A percentile compares a stretch with the other conserved stretches of the same genome.
These are phyloP conservation scores for Paracanthobrama guichenoti DNA, from an alignment of 2,113 vertebrate genomes.

Conservation along the genomic window DNA sequence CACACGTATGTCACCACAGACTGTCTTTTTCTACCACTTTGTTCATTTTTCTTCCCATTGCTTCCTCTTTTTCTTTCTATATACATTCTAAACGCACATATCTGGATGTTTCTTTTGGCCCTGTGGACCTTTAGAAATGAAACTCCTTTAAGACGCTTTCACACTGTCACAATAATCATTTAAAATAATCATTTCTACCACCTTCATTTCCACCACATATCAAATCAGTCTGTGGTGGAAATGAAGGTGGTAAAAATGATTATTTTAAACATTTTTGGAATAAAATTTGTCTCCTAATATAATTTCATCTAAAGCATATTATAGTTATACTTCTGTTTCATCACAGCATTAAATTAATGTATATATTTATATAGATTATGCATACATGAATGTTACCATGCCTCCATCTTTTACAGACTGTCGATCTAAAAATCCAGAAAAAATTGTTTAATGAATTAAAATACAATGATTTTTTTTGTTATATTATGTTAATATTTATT, in stretches of 20 bases:
- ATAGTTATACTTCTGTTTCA: not conserved
- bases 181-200: too few species aligned
- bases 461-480: too few species aligned
- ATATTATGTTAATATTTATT: too few species aligned
- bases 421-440: not conserved
- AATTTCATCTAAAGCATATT: not conserved
- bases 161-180: not conserved
- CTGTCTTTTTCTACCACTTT: conserved; percentile 10
- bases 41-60: conserved; percentile 7
- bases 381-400: not conserved
- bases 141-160: not conserved
- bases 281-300: not conserved
- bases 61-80: conserved; percentile 11
- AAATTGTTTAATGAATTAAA: too few species aligned
- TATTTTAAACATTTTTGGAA: not conserved
- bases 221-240: too few species aligned
- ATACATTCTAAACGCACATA: not conserved
- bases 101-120: conserved; percentile 1
- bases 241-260: too few species aligned
- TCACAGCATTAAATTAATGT: too few species aligned
- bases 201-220: not conserved
- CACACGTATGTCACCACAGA: conserved; percentile 44
- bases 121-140: not conserved
- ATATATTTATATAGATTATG: too few species aligned
- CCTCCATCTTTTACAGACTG: not conserved